Evolutionary conservation across 2,797 vertebrate genomes (phyloP), one percentile per base, ranked within the genome.

Genomic region (Ctenopoma multispine): DNA sequence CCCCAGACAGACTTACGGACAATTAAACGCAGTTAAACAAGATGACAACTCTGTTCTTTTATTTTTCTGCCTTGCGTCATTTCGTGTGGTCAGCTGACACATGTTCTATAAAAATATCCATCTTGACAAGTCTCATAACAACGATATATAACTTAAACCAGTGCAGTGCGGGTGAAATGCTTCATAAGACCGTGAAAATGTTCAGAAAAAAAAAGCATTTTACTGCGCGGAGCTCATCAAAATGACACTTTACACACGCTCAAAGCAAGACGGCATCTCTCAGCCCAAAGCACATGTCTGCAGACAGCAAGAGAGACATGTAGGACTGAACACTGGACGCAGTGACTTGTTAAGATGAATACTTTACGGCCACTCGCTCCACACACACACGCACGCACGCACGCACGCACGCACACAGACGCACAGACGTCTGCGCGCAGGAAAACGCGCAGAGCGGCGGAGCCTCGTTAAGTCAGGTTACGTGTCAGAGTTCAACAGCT

Each of bases 71-170:
- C 74, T 87, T 78, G 86, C 86, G 67, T 61, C 53, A 71, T 88
- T 88, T 77, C 74, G 79, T 87, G 90, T 90, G 88, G 76, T 88
- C 87, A 83, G 71, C 6, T 69, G 72, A 85, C 82, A 87, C 68
- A 60, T 79, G 70, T 48, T 58, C 87, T 82, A 83, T 75, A 79
- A 82, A 88, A 77, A 78, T 74, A 77, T 75, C 59, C 86, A 87
- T 62, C 76, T 72, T 57, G 63, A 83, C 81, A 84, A 86, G 76
- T 90, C 74, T 66, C 77, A 65, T 49, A 21, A 66, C 48, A 69
- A 66, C 20, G 4, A 24, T 0, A 31, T 14, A n/a, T 1, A 46
- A 27, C 58, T 13, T 57, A 83, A 73, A 71, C 64, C 38, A 64
- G 60, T 23, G 47, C 11, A 18, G 47, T 46, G 14, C 50, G 40